Conservation (phyloP, 2,888 invertebrate genomes). For the Serrognathus titanus region DNA sequence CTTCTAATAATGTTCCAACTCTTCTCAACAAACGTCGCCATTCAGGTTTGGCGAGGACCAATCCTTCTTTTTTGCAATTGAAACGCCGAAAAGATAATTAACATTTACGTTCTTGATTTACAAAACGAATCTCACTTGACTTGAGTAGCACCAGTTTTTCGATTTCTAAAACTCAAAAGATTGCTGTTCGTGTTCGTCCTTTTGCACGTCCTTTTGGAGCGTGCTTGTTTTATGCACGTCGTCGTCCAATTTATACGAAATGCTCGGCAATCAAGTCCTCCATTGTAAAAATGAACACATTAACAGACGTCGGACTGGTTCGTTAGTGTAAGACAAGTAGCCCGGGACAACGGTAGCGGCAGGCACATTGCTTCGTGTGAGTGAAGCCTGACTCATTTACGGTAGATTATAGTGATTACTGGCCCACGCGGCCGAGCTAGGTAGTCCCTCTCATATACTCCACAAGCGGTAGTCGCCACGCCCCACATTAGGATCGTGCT, state of each 20-base stretch:
- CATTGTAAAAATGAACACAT: not conserved
- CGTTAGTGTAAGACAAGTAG: constrained; percentile 23
- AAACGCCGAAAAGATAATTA: no score
- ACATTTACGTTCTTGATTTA: no score
- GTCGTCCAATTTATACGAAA: not conserved
- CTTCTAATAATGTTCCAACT: no score
- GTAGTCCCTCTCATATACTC: constrained; percentile 19
- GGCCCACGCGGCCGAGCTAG: constrained; percentile 36
- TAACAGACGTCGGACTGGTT: constrained; percentile 6
- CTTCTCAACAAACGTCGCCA: no score
- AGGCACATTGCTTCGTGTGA: constrained; percentile 33
- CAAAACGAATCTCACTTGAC: no score
- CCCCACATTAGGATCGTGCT: constrained; percentile 34
- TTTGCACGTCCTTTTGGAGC: no score
- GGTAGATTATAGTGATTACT: constrained; percentile 43
- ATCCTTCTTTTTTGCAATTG: no score
- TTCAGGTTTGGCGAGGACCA: no score
- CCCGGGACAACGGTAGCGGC: constrained; percentile 12
- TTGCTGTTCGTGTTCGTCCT: no score
- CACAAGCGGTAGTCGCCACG: constrained; percentile 33
- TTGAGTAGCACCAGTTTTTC: no score
- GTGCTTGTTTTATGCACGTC: no score
- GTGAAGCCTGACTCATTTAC: constrained; percentile 41
- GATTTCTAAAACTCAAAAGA: no score
- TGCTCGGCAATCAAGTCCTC: not conserved